These are phyloP conservation scores for Ageneiosus marmoratus DNA, from an alignment of 2,113 vertebrate genomes.

Conservation along the genomic window DNA sequence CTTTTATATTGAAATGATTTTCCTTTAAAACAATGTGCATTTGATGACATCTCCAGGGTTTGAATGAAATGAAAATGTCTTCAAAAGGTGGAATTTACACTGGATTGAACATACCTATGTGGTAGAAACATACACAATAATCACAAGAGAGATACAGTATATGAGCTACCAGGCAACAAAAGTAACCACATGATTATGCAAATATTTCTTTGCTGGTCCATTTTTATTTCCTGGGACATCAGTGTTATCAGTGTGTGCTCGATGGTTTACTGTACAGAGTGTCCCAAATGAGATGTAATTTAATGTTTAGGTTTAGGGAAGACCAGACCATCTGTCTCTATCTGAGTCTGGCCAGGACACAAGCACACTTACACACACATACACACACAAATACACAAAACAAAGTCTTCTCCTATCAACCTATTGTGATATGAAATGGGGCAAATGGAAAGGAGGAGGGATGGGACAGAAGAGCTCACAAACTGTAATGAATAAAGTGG, in stretches of 20 bases:
- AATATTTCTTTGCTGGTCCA: not conserved
- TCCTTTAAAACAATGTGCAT: conserved; percentile 52
- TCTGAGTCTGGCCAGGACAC: conserved; percentile 29
- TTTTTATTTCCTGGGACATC: not conserved
- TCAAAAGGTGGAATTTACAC: not conserved
- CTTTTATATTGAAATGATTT: conserved; percentile 55
- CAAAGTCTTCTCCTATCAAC: not conserved
- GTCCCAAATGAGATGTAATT: conserved; percentile 43
- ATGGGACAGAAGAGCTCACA: not conserved
- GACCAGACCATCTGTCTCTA: conserved; percentile 51
- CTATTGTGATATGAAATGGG: not conserved
- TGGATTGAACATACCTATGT: not conserved
- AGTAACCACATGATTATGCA: not conserved
- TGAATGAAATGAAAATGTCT: conserved; percentile 13
- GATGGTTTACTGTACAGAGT: conserved; percentile 23
- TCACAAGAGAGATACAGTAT: not conserved
- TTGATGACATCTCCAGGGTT: conserved; percentile 49
- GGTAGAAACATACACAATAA: not conserved
- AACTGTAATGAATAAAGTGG: not conserved
- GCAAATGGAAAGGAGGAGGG: conserved; percentile 23
- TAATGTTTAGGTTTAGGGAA: conserved; percentile 42
- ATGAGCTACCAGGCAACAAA: not conserved
- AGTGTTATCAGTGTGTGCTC: conserved; percentile 8
- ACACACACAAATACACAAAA: not conserved
- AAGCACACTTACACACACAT: not conserved